Base-by-base conservation (phyloP, 2,888 invertebrate species). In the Drosophila ezoana region DNA sequence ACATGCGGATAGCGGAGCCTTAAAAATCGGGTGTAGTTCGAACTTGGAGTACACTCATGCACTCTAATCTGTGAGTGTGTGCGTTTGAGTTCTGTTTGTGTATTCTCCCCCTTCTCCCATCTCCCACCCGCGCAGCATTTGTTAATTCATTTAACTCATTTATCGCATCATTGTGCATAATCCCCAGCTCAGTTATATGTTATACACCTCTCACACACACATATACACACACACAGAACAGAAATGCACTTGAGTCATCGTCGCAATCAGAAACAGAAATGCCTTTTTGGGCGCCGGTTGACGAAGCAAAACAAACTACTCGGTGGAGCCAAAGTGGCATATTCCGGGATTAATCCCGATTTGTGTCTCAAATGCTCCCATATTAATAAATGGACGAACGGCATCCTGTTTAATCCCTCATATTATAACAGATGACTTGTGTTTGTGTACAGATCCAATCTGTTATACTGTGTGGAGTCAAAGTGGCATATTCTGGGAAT, bases 81-180 rank as follows among this genome's bases (percentile, higher is more conserved):
- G 44, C 23, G 14, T 58, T 23, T 20, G 35, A 41, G 37, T 33
- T 8, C 28, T 28, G 43, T 43, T 18, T n/a, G 14, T 49, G 20
- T 41, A 33, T 53, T 43, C 33, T 16, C 33, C 38, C 61, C 40
- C 51, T 37, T 41, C 43, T 28, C 20, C 47, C 38, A 32, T 16
- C 23, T 8, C 44, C 44, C 63, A 23, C 49, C 56, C 59, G 49
- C 67, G 13, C 54, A 44, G 58, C 59, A 67, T 67, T 82, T 77
- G 59, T 72, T 77, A 75, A 75, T 65, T 87, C 66, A 79, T 56
- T 63, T 38, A 74, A 63, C 72, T 80, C 59, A 67, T 87, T 85
- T 77, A 74, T 78, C 73, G 69, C 67, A 77, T 87, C 70, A 79
- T 81, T 58, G 56, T 76, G 75, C 88, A 77, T 67, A 63, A 81